Percentiles rank a stretch among this genome's conserved stretches.
These are phyloP conservation scores for Perognathus longimembris DNA, from an alignment of 2,113 vertebrate genomes.

Conservation along the genomic window DNA sequence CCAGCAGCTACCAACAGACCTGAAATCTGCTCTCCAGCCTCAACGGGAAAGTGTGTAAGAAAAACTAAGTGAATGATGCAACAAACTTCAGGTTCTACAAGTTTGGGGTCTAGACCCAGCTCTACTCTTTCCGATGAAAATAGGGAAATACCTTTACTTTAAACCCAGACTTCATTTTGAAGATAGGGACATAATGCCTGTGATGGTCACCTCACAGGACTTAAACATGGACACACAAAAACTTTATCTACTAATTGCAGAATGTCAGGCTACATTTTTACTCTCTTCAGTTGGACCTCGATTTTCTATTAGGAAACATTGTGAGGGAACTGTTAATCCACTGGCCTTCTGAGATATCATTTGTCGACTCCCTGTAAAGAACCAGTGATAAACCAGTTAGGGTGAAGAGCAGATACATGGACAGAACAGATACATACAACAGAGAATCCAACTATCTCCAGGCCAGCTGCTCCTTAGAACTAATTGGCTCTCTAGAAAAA, in stretches of 20 bases:
- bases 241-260: neutral
- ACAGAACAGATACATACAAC: neutral
- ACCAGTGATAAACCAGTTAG: neutral
- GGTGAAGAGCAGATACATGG: neutral
- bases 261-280: slow-evolving; percentile 6
- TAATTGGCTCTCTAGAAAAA: neutral
- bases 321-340: neutral
- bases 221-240: neutral
- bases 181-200: neutral
- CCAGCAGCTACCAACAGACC: neutral
- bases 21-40: neutral
- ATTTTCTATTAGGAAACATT: neutral
- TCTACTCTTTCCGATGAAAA: neutral
- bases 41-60: neutral
- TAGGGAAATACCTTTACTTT: neutral
- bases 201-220: neutral
- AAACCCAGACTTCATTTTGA: neutral
- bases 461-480: neutral
- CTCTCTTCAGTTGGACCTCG: neutral
- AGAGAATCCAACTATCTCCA: neutral
- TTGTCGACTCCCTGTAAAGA: neutral
- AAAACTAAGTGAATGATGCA: neutral
- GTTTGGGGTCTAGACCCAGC: neutral
- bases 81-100: neutral
- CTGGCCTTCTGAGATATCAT: neutral